Evolutionary conservation across 23 tunicate species (phyloP).

Genomic region (Halocynthia aurantium): DNA sequence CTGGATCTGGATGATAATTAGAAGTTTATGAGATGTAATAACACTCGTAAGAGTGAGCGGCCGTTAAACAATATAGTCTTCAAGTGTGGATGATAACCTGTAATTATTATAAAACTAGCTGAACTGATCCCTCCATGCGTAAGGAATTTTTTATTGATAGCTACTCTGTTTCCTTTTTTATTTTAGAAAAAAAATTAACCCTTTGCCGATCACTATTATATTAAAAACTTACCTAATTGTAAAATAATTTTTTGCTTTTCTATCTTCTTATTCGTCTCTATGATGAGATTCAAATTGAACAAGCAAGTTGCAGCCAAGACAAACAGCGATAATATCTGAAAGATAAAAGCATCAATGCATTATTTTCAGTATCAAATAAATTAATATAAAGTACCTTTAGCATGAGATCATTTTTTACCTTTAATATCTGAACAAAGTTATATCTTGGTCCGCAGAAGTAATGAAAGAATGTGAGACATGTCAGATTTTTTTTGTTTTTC

Average conservation of each 20-base stretch:
- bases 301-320: constrained; percentile 13
- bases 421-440: constrained; percentile 13
- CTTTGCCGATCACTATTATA: neutral
- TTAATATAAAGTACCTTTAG: neutral
- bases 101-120: no score
- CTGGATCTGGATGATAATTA: neutral
- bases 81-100: neutral
- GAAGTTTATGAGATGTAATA: neutral
- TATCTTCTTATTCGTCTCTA: constrained; percentile 14
- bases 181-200: no score
- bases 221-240: constrained; percentile 8
- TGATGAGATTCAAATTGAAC: constrained; percentile 15
- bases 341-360: neutral
- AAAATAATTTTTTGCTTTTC: constrained; percentile 12
- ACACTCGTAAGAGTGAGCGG: no score
- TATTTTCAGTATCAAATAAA: neutral
- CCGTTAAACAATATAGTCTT: neutral
- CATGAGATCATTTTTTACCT: constrained; percentile 4
- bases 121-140: no score
- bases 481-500: constrained; percentile 3
- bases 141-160: no score
- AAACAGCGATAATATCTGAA: constrained; percentile 13
- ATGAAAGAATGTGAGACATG: constrained; percentile 2
- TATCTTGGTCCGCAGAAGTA: constrained; percentile 25
- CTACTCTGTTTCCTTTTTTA: no score